A percentile compares a stretch with the other conserved stretches of the same genome.
Conservation (phyloP, 2,888 invertebrate species). For the Thymelicus sylvestris region DNA sequence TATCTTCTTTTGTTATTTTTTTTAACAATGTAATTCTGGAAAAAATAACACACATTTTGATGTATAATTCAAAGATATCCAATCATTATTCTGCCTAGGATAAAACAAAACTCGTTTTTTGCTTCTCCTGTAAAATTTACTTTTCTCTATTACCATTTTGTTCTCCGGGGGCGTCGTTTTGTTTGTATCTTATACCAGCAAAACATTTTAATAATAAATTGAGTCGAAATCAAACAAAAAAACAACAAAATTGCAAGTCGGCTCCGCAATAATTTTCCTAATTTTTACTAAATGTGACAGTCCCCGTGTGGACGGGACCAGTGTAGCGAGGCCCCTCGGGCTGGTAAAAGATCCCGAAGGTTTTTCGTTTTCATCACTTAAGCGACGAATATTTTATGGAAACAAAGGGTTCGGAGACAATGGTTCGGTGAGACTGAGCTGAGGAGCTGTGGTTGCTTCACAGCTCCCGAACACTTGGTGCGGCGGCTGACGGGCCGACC, state of each 20-base stretch:
- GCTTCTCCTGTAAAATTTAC: no score
- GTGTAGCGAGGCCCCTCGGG: slow-evolving; percentile 20
- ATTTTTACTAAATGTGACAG: slow-evolving; percentile 16
- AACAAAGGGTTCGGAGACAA: slow-evolving; percentile 32
- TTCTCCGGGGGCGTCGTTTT: no score
- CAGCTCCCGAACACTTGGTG: slow-evolving; percentile 9
- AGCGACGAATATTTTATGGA: slow-evolving; percentile 33
- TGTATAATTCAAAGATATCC: no score
- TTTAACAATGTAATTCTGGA: no score
- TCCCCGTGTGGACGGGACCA: slow-evolving; percentile 8
- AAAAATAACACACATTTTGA: no score
- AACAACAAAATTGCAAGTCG: slow-evolving; percentile 24
- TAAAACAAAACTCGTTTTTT: no score
- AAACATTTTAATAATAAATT: not conserved
- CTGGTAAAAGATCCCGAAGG: slow-evolving; percentile 24
- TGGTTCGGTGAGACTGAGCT: slow-evolving; percentile 18
- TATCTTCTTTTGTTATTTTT: no score
- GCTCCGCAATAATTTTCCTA: slow-evolving; percentile 27
- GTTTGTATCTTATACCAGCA: no score
- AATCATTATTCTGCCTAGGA: no score
- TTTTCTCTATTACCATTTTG: no score
- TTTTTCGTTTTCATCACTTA: slow-evolving; percentile 35
- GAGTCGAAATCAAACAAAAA: not conserved
- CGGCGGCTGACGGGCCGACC: slow-evolving; percentile 28
- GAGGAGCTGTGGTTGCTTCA: slow-evolving; percentile 7